Conservation (phyloP, 2,113 vertebrate species). For the Pseudopodoces humilis region DNA sequence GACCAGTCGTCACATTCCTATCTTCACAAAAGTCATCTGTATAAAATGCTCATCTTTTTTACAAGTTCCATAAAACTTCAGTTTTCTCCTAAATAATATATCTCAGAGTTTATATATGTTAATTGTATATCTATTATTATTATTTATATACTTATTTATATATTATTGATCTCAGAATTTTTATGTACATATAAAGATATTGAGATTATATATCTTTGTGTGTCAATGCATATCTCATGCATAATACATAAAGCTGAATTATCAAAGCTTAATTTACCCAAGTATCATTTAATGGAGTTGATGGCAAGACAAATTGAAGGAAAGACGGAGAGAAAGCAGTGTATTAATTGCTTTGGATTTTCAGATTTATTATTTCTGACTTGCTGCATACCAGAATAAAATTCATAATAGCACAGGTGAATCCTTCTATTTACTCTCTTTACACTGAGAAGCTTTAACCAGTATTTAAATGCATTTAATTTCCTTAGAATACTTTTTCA, state of each 20-base stretch:
- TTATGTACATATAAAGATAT: background rate
- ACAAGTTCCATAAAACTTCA: background rate
- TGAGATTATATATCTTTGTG: background rate
- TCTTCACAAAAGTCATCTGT: background rate
- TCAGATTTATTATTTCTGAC: background rate
- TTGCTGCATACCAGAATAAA: background rate
- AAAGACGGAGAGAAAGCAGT: background rate
- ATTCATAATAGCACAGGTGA: background rate
- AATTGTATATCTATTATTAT: background rate
- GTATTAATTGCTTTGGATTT: background rate
- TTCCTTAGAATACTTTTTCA: constrained; percentile 12
- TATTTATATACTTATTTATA: background rate
- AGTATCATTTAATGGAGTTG: background rate
- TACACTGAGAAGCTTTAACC: background rate
- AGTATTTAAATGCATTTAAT: background rate
- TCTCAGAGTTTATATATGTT: background rate
- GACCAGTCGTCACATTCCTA: background rate
- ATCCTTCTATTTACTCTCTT: background rate
- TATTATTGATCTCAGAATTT: background rate
- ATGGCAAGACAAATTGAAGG: too few relatives aligned
- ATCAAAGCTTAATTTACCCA: background rate
- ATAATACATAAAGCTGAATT: background rate
- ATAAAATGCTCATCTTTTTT: background rate
- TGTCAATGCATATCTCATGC: background rate
- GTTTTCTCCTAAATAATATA: background rate